These are phyloP conservation scores for Tapera naevia DNA, from an alignment of 2,797 vertebrate genomes.

Conservation along the genomic window DNA sequence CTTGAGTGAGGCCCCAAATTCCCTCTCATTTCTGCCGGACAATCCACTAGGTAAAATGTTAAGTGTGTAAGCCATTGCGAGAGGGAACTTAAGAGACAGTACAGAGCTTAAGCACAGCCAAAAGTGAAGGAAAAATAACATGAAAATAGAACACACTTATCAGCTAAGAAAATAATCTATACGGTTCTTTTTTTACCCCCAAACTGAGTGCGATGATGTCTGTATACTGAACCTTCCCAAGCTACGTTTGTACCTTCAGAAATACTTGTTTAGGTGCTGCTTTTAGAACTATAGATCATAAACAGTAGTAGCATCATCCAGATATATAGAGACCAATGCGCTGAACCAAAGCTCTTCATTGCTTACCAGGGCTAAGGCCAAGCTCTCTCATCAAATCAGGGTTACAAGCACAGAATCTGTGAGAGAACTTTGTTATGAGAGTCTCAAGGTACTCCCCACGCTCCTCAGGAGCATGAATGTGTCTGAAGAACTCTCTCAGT, in stretches of 20 bases:
- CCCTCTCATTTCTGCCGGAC: background rate
- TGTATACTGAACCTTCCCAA: background rate
- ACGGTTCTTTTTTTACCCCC: background rate
- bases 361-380: slow-evolving; percentile 96
- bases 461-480: slow-evolving; percentile 97
- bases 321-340: background rate
- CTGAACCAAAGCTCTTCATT: background rate
- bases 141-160: background rate
- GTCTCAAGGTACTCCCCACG: slow-evolving; percentile 98
- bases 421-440: slow-evolving; percentile 98
- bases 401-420: slow-evolving; percentile 96
- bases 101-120: background rate
- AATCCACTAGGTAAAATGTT: background rate
- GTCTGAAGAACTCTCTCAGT: slow-evolving; percentile 96
- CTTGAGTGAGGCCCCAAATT: background rate
- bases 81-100: background rate
- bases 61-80: background rate
- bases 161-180: background rate
- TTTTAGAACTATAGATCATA: background rate
- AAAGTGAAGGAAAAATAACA: background rate
- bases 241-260: background rate
- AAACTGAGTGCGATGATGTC: background rate
- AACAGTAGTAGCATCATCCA: background rate
- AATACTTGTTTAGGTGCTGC: background rate
- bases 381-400: slow-evolving; percentile 90